Conservation (phyloP, 2,888 invertebrate species). For the Chydorus sphaericus region DNA sequence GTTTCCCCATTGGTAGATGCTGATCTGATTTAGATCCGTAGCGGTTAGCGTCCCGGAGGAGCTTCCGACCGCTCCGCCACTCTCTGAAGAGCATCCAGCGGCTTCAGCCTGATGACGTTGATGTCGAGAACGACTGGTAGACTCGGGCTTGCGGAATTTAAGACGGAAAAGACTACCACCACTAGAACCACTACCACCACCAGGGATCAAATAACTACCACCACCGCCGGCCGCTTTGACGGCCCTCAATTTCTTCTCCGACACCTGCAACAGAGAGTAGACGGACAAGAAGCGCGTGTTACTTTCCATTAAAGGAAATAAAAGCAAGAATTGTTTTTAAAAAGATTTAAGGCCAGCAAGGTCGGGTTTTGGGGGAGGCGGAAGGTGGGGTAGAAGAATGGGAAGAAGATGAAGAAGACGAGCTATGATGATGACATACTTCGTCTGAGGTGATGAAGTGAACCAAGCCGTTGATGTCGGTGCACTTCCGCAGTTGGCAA, state of each 20-base stretch:
- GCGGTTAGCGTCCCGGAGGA: background rate
- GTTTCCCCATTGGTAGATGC: slow-evolving; percentile 56
- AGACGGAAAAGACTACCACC: slow-evolving; percentile 7
- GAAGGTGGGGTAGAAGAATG: background rate
- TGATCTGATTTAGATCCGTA: slow-evolving; percentile 15
- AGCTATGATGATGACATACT: slow-evolving; percentile 19
- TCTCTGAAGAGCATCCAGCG: background rate
- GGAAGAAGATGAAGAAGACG: background rate
- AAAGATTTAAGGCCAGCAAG: slow-evolving; percentile 3
- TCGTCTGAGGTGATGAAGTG: slow-evolving; percentile 37
- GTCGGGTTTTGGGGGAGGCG: background rate
- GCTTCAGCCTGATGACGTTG: slow-evolving; percentile 12
- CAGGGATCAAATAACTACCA: too few species aligned
- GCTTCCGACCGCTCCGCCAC: background rate
- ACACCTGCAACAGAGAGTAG: background rate
- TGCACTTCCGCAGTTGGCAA: slow-evolving; percentile 52
- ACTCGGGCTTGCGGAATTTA: slow-evolving; percentile 6
- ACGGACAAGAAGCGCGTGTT: background rate
- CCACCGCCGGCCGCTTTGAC: background rate
- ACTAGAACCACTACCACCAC: background rate
- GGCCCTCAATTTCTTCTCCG: slow-evolving; percentile 3
- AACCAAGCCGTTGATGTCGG: slow-evolving; percentile 43
- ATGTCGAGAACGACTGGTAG: background rate
- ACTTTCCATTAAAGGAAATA: background rate
- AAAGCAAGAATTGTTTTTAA: too few species aligned